Base-by-base conservation (phyloP, 2,888 invertebrate genomes). In the Dryadula phaetusa region DNA sequence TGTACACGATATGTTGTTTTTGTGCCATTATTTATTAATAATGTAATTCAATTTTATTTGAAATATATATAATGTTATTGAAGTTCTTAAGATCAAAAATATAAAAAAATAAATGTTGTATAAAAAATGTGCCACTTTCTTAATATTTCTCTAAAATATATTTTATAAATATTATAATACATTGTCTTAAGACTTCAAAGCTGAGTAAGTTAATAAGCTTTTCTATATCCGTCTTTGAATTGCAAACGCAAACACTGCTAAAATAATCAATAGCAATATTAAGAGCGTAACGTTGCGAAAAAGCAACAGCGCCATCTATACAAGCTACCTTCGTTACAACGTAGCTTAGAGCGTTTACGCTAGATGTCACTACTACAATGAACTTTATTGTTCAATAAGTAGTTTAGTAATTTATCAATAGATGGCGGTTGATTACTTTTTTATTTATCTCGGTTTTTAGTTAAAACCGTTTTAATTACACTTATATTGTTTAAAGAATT, bases 291-390 rank as follows among this genome's bases (percentile, higher is more conserved):
- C 49, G 62, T 66, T 62, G 54, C 18, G 58, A 62, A 54, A 47
- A 72, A 74, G 54, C 14, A 42, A 77, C 66, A 86, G 81, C 87
- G 89, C 86, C 89, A 86, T 86, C 89, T 88, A 74, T 79, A 67
- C 63, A 28, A 16, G 10, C 5, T 16, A 0, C 6, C 5, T 18
- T 49, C n/a, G 25, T 68, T 22, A 62, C 70, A 28, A 44, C 44
- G 3, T n/a, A 28, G 20, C 37, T 52, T 25, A 34, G 22, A 4
- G 10, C 12, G n/a, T 37, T 20, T 16, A 6, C 40, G 58, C 64
- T 44, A 60, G 60, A 42, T 60, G 60, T 25, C 60, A 18, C 60
- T 44, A 44, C n/a, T 28, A 28, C 12, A 7, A 14, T 14, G 0
- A 18, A 14, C 7, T 44, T 60, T 18, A 25, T n/a, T 10, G 14